These are phyloP conservation scores for Zaprionus davidi DNA, from an alignment of 1,140 invertebrate species.

Conservation along the genomic window DNA sequence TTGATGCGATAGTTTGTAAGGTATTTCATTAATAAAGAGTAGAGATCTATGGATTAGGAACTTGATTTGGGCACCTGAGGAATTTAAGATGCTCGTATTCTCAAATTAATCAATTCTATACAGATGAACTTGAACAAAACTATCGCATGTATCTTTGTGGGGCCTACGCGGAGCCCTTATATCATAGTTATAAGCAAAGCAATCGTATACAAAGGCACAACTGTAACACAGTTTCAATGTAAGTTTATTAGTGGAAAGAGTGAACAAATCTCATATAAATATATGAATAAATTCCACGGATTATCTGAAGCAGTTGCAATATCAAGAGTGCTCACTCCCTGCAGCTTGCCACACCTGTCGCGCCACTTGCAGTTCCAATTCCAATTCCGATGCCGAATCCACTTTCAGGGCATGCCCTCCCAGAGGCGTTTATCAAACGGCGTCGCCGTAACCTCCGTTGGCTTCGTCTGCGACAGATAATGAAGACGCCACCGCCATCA, in stretches of 20 bases:
- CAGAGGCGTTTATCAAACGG: conserved; percentile 66
- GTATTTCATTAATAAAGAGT: background rate
- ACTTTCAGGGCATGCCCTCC: conserved; percentile 45
- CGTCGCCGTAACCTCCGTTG: conserved; percentile 48
- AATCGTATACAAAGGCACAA: no score
- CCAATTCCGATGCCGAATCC: conserved; percentile 18
- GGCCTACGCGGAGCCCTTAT: background rate
- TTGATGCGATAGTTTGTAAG: background rate
- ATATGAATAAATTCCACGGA: background rate
- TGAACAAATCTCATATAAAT: background rate
- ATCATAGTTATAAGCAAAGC: background rate
- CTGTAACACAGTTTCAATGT: background rate
- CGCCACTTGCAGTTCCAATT: conserved; percentile 11
- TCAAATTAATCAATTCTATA: background rate
- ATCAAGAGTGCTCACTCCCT: background rate
- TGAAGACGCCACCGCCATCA: conserved; percentile 74
- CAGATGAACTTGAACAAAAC: background rate
- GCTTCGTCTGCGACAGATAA: conserved; percentile 52
- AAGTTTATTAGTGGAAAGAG: background rate
- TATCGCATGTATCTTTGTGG: no score
- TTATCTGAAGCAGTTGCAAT: background rate
- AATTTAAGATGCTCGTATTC: background rate
- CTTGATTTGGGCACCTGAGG: background rate
- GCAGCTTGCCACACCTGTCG: conserved; percentile 2
- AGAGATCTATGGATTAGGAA: background rate